These are phyloP conservation scores for Fringilla coelebs DNA, from an alignment of 2,797 vertebrate species.

Conservation along the genomic window DNA sequence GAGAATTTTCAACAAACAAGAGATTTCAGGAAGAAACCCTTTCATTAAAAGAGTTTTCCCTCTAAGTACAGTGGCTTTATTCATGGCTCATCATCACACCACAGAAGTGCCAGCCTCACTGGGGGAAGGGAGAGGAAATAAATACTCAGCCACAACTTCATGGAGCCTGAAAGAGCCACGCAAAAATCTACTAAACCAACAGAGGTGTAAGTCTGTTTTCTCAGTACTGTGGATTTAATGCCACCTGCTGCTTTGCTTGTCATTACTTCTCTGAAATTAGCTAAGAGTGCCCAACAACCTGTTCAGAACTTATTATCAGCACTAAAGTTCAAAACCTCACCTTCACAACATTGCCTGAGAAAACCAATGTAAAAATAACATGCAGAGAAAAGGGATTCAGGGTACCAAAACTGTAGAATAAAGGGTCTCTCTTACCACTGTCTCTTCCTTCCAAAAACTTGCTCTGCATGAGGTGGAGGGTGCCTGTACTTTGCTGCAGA, in stretches of 20 bases:
- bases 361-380: background rate
- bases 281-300: background rate
- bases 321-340: background rate
- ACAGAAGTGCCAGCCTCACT: background rate
- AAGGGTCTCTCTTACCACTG: background rate
- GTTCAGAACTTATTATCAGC: background rate
- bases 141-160: background rate
- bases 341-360: background rate
- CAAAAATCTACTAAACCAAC: background rate
- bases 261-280: background rate
- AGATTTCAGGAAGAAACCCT: background rate
- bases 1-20: background rate
- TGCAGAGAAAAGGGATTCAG: background rate
- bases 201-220: background rate
- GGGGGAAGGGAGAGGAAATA: background rate
- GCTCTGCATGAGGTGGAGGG: fast-evolving
- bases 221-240: background rate
- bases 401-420: background rate
- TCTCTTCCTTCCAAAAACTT: background rate
- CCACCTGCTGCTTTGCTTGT: background rate
- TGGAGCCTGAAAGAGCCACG: background rate
- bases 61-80: background rate
- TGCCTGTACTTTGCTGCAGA: fast-evolving
- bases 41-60: background rate
- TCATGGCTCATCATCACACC: background rate